Evolutionary conservation across 2,888 invertebrate genomes (phyloP).

Genomic region (Heliconius hortense): DNA sequence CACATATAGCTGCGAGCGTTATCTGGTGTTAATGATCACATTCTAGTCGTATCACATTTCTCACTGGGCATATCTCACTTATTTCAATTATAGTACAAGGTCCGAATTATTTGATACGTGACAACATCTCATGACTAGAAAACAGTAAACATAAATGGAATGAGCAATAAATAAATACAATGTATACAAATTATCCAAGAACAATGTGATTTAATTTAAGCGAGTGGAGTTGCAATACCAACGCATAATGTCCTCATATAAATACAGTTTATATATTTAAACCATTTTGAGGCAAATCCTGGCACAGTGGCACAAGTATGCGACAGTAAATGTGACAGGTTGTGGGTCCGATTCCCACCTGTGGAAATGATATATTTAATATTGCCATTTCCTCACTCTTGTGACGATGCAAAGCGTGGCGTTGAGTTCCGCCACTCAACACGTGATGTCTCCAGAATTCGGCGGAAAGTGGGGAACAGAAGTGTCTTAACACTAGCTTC

Average conservation of each 20-base stretch:
- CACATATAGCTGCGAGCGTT: slow-evolving; percentile 20
- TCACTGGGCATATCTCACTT: slow-evolving; percentile 49
- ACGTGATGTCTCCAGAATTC: too few species aligned
- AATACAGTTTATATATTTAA: too few species aligned
- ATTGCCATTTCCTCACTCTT: too few species aligned
- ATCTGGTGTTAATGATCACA: slow-evolving; percentile 35
- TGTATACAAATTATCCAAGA: neutral
- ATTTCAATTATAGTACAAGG: slow-evolving; percentile 60
- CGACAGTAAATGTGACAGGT: too few species aligned
- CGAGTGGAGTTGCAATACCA: neutral
- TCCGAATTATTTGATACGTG: slow-evolving; percentile 55
- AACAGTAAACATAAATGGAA: neutral
- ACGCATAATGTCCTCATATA: neutral
- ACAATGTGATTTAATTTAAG: slow-evolving; percentile 7
- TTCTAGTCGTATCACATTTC: slow-evolving; percentile 55
- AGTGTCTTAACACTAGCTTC: too few species aligned
- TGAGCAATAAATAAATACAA: slow-evolving; percentile 2
- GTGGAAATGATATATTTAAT: too few species aligned
- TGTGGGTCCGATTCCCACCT: too few species aligned
- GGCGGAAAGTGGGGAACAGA: too few species aligned
- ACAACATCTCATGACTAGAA: slow-evolving; percentile 48
- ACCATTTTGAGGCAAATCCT: too few species aligned
- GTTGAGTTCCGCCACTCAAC: too few species aligned
- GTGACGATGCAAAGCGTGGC: too few species aligned
- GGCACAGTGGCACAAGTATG: too few species aligned